Evolutionary conservation across 2,888 invertebrate species (phyloP).

Genomic region (Eilema griseolum): DNA sequence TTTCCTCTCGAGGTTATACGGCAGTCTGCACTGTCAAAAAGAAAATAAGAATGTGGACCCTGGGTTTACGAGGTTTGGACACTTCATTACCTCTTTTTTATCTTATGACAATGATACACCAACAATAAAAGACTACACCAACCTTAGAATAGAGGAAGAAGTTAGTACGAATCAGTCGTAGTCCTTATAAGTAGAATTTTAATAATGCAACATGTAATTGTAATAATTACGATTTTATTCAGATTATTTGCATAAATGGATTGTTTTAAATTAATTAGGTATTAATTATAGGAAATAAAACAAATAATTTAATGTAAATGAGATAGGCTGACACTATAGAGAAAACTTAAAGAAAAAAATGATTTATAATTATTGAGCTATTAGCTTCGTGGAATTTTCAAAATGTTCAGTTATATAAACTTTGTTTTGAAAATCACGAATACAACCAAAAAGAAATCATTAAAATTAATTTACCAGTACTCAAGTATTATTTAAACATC

Average conservation of each 20-base stretch:
- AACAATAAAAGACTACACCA: not conserved
- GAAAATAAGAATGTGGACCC: not conserved
- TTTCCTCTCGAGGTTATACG: not conserved
- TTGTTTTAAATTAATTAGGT: too few species aligned
- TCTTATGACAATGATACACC: too few species aligned
- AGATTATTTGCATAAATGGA: not conserved
- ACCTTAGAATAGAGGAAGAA: not conserved
- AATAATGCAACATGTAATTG: conserved; percentile 1
- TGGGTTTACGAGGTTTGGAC: not conserved
- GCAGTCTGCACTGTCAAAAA: not conserved
- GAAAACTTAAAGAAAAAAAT: too few species aligned
- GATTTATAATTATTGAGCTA: too few species aligned
- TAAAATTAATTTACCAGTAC: too few species aligned
- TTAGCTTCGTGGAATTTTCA: too few species aligned
- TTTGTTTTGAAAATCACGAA: too few species aligned
- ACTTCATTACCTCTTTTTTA: not conserved
- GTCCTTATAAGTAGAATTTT: not conserved
- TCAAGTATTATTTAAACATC: too few species aligned
- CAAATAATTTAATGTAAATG: not conserved
- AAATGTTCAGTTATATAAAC: too few species aligned
- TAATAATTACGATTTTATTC: not conserved
- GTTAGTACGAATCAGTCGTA: not conserved
- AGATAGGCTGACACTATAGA: not conserved
- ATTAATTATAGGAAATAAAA: not conserved
- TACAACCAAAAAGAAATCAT: too few species aligned